Conservation (phyloP, 2,113 vertebrate species). For the Tychaedon coryphoeus region DNA sequence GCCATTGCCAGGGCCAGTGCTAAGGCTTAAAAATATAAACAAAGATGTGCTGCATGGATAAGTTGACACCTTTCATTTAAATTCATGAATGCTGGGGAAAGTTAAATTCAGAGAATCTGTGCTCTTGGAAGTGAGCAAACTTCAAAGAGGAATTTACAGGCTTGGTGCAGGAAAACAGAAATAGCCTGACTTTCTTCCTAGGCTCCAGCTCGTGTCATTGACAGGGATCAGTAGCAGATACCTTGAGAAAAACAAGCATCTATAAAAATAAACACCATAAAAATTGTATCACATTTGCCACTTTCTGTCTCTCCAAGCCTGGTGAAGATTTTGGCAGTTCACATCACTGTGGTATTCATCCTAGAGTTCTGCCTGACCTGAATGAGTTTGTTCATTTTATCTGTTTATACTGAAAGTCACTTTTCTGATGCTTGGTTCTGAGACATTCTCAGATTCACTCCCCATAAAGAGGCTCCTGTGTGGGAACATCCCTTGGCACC, state of each 20-base stretch:
- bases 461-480: background rate
- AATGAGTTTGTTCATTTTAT: background rate
- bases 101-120: background rate
- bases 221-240: background rate
- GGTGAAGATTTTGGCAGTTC: background rate
- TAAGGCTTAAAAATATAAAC: constrained; percentile 25
- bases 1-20: constrained; percentile 13
- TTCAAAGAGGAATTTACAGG: background rate
- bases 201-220: background rate
- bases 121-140: background rate
- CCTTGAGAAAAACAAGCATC: background rate
- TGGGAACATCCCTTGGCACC: background rate
- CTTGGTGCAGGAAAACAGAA: background rate
- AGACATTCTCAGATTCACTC: background rate
- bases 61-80: background rate
- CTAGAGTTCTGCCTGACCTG: background rate
- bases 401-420: background rate
- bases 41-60: background rate
- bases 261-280: background rate
- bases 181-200: background rate
- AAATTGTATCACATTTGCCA: background rate
- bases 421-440: background rate
- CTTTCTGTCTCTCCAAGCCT: background rate
- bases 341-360: background rate
- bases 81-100: background rate